phyloP scores from a whole-genome alignment of 2,888 invertebrate genomes.

The Phalangium opilio region DNA sequence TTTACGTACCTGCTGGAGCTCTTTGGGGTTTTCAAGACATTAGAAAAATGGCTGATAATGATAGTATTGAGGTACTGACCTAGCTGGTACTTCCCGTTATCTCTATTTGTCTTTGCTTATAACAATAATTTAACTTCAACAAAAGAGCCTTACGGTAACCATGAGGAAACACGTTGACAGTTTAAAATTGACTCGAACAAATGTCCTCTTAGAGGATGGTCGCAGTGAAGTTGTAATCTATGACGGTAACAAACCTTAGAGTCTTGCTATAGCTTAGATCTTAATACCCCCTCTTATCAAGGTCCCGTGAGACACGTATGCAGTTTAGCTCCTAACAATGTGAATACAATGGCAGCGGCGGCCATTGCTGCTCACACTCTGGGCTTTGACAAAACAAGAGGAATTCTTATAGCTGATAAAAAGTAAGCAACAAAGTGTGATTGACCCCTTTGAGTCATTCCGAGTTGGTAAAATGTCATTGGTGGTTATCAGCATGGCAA shows the following conservation, averaged over 20 bases:
- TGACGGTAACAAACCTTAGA: constrained; percentile 34
- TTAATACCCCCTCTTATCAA: constrained; percentile 15
- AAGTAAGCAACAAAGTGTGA: constrained; percentile 24
- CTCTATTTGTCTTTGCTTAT: not conserved
- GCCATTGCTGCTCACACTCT: constrained; percentile 37
- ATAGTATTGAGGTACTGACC: constrained; percentile 32
- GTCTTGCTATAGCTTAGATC: not conserved
- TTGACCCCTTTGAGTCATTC: not conserved
- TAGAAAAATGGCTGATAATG: constrained; percentile 37
- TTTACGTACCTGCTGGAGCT: constrained; percentile 39
- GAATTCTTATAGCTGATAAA: constrained; percentile 37
- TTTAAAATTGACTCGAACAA: constrained; percentile 33
- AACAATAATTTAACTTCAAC: not conserved
- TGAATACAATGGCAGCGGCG: constrained; percentile 43
- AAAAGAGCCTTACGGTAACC: constrained; percentile 34
- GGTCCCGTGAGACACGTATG: constrained; percentile 39
- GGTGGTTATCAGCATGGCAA: constrained; percentile 28
- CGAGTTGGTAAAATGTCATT: not conserved
- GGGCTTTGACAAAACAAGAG: constrained; percentile 37
- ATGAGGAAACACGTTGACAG: constrained; percentile 40
- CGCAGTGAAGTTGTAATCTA: constrained; percentile 31
- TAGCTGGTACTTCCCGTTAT: constrained; percentile 1
- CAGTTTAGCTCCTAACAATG: constrained; percentile 40
- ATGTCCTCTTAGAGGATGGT: constrained; percentile 13
- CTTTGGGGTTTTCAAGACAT: constrained; percentile 42